Evolutionary conservation across 2,113 vertebrate species (phyloP).

Genomic region (Tympanuchus pallidicinctus): DNA sequence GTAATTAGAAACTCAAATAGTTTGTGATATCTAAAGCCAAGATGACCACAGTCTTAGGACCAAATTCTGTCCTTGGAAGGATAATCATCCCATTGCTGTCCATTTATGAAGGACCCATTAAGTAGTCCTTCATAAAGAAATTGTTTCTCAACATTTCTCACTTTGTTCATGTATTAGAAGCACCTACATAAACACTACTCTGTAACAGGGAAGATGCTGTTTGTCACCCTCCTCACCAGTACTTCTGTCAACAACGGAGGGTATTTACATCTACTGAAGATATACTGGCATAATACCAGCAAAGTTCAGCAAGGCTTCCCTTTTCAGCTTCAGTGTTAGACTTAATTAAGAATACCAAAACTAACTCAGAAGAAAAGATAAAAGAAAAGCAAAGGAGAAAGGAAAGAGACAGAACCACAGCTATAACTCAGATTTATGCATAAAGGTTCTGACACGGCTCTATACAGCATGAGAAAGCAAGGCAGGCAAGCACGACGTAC

Average conservation of each 20-base stretch:
- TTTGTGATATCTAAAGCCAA: not conserved
- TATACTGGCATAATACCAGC: not conserved
- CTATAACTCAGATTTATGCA: not conserved
- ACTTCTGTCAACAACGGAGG: not conserved
- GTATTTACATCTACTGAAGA: not conserved
- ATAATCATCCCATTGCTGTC: not conserved
- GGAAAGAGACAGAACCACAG: not conserved
- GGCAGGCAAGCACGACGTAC: fast-evolving
- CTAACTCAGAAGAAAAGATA: not conserved
- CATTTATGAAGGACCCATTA: not conserved
- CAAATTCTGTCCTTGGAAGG: not conserved
- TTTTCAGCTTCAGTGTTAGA: not conserved
- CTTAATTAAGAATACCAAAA: not conserved
- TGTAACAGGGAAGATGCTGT: not conserved
- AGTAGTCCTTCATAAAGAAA: not conserved
- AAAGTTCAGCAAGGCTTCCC: not conserved
- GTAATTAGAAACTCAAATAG: constrained; percentile 35
- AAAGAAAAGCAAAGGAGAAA: not conserved
- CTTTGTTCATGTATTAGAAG: not conserved
- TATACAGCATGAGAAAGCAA: not conserved
- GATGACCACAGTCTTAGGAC: not conserved
- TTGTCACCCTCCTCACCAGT: not conserved
- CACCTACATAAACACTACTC: not conserved
- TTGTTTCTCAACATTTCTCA: not conserved
- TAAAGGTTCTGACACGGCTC: not conserved